Evolutionary conservation across 1,140 invertebrate species (phyloP).

Genomic region (Drosophila pruinosa): DNA sequence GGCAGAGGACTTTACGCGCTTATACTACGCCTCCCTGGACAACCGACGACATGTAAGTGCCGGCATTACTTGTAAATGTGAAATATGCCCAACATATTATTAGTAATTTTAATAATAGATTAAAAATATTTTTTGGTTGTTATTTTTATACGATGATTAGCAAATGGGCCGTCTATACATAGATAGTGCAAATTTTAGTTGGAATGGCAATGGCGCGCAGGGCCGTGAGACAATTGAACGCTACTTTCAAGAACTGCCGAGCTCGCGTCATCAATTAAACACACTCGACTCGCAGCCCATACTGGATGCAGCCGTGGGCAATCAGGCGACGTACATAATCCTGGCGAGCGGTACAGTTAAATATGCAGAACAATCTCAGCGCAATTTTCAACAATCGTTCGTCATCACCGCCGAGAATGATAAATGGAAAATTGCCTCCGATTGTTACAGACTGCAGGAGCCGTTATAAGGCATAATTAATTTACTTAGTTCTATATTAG

Average conservation of each 20-base stretch:
- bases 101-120: not conserved
- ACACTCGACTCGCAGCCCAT: constrained; percentile 92
- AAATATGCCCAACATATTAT: constrained; percentile 5
- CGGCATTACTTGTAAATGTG: constrained; percentile 31
- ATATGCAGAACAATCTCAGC: constrained; percentile 85
- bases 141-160: constrained; percentile 83
- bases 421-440: constrained; percentile 95
- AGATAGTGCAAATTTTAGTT: constrained; percentile 90
- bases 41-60: constrained; percentile 90
- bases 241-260: constrained; percentile 89
- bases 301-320: constrained; percentile 86
- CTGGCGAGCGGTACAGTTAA: constrained; percentile 89
- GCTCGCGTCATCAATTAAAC: constrained; percentile 87
- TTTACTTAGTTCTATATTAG: not conserved
- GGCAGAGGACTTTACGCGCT: constrained; percentile 91
- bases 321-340: constrained; percentile 89
- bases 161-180: constrained; percentile 90
- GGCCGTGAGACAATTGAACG: constrained; percentile 91
- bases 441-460: constrained; percentile 91
- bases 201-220: constrained; percentile 92
- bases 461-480: not conserved
- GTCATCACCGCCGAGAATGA: constrained; percentile 91
- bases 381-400: constrained; percentile 91
- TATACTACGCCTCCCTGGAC: constrained; percentile 92
- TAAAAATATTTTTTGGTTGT: not conserved